These are phyloP conservation scores for Anolis carolinensis DNA, from an alignment of 2,113 vertebrate genomes.

Conservation along the genomic window DNA sequence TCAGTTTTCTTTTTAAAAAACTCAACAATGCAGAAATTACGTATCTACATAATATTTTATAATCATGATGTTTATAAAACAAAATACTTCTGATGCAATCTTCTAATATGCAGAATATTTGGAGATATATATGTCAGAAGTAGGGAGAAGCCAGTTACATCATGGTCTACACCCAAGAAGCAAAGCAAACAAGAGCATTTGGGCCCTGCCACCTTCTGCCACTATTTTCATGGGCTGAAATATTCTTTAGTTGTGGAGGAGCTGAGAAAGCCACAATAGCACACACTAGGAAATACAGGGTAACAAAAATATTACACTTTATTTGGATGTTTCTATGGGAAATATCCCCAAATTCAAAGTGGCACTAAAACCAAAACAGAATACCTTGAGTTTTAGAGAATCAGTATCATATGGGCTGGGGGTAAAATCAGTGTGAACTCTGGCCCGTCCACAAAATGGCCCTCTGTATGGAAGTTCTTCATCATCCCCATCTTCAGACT, in stretches of 20 bases:
- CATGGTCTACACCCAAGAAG: too few species aligned
- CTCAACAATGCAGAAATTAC: background rate
- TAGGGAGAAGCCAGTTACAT: background rate
- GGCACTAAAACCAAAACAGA: background rate
- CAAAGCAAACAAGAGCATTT: too few species aligned
- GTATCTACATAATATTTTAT: constrained; percentile 15
- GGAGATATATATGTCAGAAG: background rate
- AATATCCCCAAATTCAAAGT: constrained; percentile 14
- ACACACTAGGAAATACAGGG: background rate
- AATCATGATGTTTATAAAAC: constrained; percentile 1
- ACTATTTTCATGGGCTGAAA: too few species aligned
- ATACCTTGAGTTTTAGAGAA: constrained; percentile 97
- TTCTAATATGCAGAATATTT: constrained; percentile 3
- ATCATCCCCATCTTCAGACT: constrained; percentile 96
- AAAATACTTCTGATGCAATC: constrained; percentile 23
- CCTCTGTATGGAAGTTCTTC: constrained; percentile 95
- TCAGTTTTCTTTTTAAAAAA: background rate
- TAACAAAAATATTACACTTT: background rate
- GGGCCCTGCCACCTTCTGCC: too few species aligned
- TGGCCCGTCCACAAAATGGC: constrained; percentile 94
- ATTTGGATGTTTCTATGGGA: background rate
- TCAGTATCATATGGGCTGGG: constrained; percentile 97
- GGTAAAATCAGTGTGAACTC: constrained; percentile 98
- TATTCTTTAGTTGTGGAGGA: background rate
- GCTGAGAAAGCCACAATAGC: background rate